Base-by-base conservation (phyloP, 2,888 invertebrate genomes). In the Cremastinae sp. region DNA sequence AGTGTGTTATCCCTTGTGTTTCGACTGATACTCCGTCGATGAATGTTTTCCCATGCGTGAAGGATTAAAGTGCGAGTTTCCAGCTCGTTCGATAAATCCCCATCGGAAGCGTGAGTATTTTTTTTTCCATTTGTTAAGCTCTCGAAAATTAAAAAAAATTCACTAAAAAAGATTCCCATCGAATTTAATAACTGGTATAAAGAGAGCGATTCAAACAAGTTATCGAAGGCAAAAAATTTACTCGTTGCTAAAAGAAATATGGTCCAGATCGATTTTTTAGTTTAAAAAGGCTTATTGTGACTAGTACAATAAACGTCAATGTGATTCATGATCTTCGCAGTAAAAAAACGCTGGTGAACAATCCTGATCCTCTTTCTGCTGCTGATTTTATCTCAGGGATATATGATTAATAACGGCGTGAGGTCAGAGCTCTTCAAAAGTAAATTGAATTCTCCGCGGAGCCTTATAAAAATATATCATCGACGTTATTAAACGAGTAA, bases 31-130 rank as follows among this genome's bases (percentile, higher is more conserved):
- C 18, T 10, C 43, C 53, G 64, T 49, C 20, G 34, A 36, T 56
- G 12, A 10, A 34, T 45, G 36, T 49, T 53, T 45, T 28, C 36
- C 65, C 61, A 47, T 28, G 28, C 22, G 56, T 73, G 65, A 76
- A 73, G 76, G 76, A 76, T 76, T 76, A 76, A 76, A 76, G 73
- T 76, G 76, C 65, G 59, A 73, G 54, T 65, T 38, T 49, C 45
- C 38, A 70, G 69, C 51, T 76, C 59, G 47, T 54, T 38, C 47
- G 49, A 70, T 16, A 45, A 41, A 65, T 53, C 53, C 47, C 58
- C 53, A 62, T 34, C 49, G 47, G 49, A 65, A 64, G 51, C 53
- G 76, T 76, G 59, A 76, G 76, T 76, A 64, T 9, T 1, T 9
- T 43, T 3, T 41, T 66, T 16, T 53, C 22, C 12, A 28, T 20